These are phyloP conservation scores for Caenorhabditis briggsae DNA, from an alignment of 1,140 invertebrate species.

Conservation along the genomic window DNA sequence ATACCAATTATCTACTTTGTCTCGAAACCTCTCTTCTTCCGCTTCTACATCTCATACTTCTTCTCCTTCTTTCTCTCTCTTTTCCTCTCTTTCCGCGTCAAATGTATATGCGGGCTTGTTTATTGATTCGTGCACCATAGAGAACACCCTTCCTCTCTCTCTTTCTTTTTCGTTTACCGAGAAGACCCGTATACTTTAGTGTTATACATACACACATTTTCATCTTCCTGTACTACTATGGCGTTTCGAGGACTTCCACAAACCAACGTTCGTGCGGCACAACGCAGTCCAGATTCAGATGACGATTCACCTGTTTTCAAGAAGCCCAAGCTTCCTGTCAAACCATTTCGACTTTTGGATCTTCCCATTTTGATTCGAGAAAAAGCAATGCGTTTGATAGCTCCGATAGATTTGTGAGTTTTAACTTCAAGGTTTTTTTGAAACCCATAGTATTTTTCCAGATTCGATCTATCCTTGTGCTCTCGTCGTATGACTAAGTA, in stretches of 20 bases:
- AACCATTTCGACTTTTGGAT: not conserved
- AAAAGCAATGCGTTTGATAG: not conserved
- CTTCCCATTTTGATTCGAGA: not conserved
- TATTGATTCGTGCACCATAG: constrained; percentile 7
- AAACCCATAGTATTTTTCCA: not conserved
- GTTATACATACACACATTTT: no score
- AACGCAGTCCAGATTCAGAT: not conserved
- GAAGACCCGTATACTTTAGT: not conserved
- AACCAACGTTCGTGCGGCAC: not conserved
- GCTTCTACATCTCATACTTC: not conserved
- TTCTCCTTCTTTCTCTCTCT: not conserved
- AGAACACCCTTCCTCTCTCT: not conserved
- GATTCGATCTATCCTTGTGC: constrained; percentile 4
- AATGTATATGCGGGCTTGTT: not conserved
- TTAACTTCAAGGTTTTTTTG: not conserved
- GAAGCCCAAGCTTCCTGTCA: no score
- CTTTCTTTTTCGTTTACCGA: not conserved
- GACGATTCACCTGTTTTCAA: no score
- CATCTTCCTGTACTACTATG: not conserved
- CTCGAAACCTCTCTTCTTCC: not conserved
- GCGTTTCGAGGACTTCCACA: not conserved
- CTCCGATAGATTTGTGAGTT: not conserved
- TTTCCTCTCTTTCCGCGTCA: not conserved
- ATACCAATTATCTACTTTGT: no score
- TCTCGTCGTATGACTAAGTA: not conserved